Evolutionary conservation across 1,140 invertebrate genomes (phyloP).

Genomic region (Anoplolepis gracilipes): DNA sequence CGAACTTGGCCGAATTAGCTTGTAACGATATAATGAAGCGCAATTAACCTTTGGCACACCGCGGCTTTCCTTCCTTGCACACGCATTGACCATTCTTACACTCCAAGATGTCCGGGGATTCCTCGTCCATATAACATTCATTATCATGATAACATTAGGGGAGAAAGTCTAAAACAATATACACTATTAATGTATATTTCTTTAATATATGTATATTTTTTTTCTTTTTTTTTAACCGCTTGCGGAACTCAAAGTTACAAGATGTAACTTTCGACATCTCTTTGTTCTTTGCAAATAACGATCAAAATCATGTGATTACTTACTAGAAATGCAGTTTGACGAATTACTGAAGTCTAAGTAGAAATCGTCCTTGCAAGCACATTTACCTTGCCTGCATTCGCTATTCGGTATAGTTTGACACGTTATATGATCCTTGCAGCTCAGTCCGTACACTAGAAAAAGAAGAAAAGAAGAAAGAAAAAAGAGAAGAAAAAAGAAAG

Average conservation of each 20-base stretch:
- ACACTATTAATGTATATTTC: too few species aligned
- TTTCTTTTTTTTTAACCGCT: not conserved
- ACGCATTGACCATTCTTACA: constrained; percentile 65
- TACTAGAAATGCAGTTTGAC: constrained; percentile 74
- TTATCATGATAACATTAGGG: constrained; percentile 48
- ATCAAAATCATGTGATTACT: too few species aligned
- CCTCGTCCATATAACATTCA: constrained; percentile 56
- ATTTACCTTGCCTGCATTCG: constrained; percentile 67
- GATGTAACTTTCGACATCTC: not conserved
- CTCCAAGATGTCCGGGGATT: constrained; percentile 12
- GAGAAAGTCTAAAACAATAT: constrained; percentile 58
- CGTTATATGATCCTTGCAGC: constrained; percentile 26
- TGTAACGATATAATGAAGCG: constrained; percentile 26
- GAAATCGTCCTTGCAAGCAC: constrained; percentile 71
- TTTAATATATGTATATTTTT: too few species aligned
- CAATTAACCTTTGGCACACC: constrained; percentile 69
- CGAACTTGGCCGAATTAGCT: constrained; percentile 15
- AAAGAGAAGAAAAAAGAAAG: too few species aligned
- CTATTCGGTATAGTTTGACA: constrained; percentile 71
- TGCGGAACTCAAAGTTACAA: not conserved
- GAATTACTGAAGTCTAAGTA: constrained; percentile 72
- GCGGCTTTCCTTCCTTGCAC: constrained; percentile 58
- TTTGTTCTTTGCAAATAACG: too few species aligned
- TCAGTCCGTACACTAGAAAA: constrained; percentile 66
- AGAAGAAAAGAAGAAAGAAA: not conserved